Conservation (phyloP, 1,140 invertebrate species). For the Pentalonia nigronervosa region DNA sequence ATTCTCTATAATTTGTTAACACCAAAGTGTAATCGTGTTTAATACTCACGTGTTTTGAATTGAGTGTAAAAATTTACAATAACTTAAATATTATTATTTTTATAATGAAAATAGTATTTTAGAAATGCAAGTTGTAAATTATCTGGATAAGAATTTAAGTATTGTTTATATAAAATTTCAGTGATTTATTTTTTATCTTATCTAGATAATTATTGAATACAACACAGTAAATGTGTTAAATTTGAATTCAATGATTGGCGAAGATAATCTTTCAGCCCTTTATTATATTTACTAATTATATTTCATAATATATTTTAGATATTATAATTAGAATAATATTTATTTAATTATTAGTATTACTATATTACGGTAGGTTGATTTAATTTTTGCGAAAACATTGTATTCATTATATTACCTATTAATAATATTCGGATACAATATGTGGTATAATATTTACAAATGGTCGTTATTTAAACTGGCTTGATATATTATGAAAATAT, state of each 20-base stretch:
- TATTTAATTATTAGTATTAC: not conserved
- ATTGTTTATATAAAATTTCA: not conserved
- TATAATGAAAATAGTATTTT: not conserved
- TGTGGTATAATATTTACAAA: too few relatives aligned
- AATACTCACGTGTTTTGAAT: too few relatives aligned
- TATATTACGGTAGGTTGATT: not conserved
- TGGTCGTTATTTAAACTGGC: not conserved
- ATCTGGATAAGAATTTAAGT: not conserved
- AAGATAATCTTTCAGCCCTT: not conserved
- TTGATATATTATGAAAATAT: not conserved
- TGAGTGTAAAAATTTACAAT: too few relatives aligned
- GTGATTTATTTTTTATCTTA: not conserved
- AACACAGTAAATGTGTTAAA: not conserved
- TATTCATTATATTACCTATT: not conserved
- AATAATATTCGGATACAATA: too few relatives aligned
- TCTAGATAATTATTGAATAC: not conserved
- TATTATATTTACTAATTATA: too few relatives aligned
- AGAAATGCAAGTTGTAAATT: not conserved
- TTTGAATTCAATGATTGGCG: not conserved
- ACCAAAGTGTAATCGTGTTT: too few relatives aligned
- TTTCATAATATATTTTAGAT: too few relatives aligned
- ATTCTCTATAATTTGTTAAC: too few relatives aligned
- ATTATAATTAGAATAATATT: too few relatives aligned
- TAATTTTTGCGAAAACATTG: not conserved
- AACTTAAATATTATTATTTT: too few relatives aligned